phyloP scores from a whole-genome alignment of 2,113 vertebrate species.

The Callocephalon fimbriatum region DNA sequence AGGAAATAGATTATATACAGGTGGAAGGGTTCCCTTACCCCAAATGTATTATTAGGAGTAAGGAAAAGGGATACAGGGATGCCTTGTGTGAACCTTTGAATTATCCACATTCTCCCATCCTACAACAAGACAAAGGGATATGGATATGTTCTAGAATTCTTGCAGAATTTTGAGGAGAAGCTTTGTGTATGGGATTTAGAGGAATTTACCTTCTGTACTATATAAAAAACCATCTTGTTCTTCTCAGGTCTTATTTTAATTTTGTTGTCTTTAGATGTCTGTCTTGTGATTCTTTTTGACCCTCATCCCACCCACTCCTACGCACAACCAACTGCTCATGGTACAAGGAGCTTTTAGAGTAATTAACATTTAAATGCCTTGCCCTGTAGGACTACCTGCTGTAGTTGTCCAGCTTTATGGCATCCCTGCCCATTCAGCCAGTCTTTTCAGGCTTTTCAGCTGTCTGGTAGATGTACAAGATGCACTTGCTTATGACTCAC shows the following conservation, averaged over 20 bases:
- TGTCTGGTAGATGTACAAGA: background rate
- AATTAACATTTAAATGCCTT: background rate
- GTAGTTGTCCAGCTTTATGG: background rate
- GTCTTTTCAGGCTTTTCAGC: background rate
- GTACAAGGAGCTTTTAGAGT: background rate
- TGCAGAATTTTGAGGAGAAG: background rate
- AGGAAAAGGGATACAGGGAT: background rate
- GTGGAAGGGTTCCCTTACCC: background rate
- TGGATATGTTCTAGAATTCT: background rate
- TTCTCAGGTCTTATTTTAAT: background rate
- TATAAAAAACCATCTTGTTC: background rate
- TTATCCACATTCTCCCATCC: background rate
- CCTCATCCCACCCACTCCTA: background rate
- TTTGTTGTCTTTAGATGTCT: background rate
- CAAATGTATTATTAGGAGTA: background rate
- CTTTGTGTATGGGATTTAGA: background rate
- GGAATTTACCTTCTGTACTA: background rate
- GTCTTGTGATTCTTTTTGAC: background rate
- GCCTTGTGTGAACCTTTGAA: background rate
- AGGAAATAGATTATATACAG: fast-evolving
- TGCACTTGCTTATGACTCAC: background rate
- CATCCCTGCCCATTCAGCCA: background rate
- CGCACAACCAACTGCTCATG: background rate
- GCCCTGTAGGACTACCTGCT: background rate
- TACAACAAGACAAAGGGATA: background rate